Percentiles rank a stretch among this genome's conserved stretches.
phyloP scores from a whole-genome alignment of 2,797 vertebrate species.

The Sebastes minor region DNA sequence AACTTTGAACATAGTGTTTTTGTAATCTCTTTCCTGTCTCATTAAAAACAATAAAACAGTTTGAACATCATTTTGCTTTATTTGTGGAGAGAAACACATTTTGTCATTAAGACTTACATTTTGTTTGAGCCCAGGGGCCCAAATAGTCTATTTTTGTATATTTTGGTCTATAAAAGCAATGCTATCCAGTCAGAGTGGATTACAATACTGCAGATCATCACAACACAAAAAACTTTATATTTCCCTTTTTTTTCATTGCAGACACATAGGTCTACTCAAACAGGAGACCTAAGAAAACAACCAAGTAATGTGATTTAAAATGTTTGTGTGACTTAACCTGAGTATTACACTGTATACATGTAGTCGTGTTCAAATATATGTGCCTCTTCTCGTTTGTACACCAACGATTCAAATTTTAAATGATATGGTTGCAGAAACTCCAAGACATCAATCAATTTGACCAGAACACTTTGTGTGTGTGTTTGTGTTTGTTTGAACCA shows the following conservation, averaged over 20 bases:
- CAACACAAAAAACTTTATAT: slow-evolving; percentile 79
- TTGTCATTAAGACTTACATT: slow-evolving; percentile 99
- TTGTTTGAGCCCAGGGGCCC: slow-evolving; percentile 98
- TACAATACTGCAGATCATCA: slow-evolving; percentile 87
- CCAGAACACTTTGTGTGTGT: slow-evolving; percentile 13
- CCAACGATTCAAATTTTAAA: slow-evolving; percentile 7
- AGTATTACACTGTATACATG: slow-evolving; percentile 67
- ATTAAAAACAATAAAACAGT: slow-evolving; percentile 44
- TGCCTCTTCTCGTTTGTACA: slow-evolving; percentile 15
- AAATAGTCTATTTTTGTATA: slow-evolving; percentile 87
- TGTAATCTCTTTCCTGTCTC: not conserved
- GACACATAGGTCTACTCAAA: slow-evolving; percentile 64
- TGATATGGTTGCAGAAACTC: slow-evolving; percentile 13
- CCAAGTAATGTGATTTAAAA: slow-evolving; percentile 63
- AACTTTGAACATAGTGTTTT: not conserved
- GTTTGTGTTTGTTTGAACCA: slow-evolving; percentile 31
- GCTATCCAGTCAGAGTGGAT: slow-evolving; percentile 88
- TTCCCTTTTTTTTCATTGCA: slow-evolving; percentile 69
- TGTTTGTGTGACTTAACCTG: slow-evolving; percentile 73
- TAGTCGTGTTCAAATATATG: slow-evolving; percentile 42
- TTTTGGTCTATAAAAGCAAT: slow-evolving; percentile 86
- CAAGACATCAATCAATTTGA: slow-evolving; percentile 25
- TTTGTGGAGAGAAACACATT: slow-evolving; percentile 86
- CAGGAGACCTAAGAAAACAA: slow-evolving; percentile 69
- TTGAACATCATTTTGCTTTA: slow-evolving; percentile 84